Conservation (phyloP, 1,140 invertebrate genomes). For the Philotrypesis tridentata region DNA sequence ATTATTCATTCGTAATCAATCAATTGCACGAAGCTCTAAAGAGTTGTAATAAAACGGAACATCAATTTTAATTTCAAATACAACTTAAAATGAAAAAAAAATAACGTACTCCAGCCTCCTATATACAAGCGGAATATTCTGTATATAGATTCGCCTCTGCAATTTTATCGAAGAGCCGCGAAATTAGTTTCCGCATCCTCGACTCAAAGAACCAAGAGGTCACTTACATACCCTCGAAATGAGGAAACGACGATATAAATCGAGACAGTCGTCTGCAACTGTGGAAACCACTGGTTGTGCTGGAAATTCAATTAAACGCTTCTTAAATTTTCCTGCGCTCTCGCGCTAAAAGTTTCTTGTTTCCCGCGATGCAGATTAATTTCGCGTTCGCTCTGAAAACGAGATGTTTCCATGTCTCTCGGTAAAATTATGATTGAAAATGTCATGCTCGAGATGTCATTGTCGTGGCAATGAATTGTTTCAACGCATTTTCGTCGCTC, state of each 20-base stretch:
- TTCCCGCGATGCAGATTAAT: background rate
- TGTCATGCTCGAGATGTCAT: no score
- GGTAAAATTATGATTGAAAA: no score
- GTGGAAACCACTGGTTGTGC: background rate
- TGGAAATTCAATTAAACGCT: background rate
- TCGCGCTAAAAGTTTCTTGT: background rate
- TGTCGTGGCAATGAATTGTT: no score
- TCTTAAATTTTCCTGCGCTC: background rate
- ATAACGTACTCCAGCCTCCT: no score
- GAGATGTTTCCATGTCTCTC: no score
- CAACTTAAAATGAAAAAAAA: no score
- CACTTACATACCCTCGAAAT: background rate
- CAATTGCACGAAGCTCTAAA: no score
- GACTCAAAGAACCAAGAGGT: background rate
- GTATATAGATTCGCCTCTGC: background rate
- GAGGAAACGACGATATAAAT: background rate
- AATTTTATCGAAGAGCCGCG: background rate
- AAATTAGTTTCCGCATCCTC: background rate
- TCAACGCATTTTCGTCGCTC: no score
- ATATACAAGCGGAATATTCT: background rate
- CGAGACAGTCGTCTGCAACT: background rate
- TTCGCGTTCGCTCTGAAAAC: background rate
- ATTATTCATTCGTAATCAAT: no score
- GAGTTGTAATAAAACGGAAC: no score
- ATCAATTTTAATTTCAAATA: no score